Evolutionary conservation across 2,888 invertebrate species (phyloP).

Genomic region (Nomada hirtipes): DNA sequence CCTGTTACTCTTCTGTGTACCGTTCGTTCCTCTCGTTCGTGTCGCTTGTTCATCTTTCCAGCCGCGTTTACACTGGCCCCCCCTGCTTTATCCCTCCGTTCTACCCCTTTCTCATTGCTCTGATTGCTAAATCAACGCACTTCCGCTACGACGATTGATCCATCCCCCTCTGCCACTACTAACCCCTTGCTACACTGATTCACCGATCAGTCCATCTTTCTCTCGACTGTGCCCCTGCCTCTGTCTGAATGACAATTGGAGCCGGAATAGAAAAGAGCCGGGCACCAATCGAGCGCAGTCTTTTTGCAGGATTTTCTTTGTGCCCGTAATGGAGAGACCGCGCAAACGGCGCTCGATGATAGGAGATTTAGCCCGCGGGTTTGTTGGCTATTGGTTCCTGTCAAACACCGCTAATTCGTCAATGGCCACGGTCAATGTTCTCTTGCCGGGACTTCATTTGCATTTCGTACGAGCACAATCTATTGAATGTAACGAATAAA

Average conservation of each 20-base stretch:
- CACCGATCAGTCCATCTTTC: not conserved
- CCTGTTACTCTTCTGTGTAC: slow-evolving; percentile 27
- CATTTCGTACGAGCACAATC: not conserved
- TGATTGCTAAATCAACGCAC: slow-evolving; percentile 78
- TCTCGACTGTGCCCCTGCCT: not conserved
- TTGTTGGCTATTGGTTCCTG: slow-evolving; percentile 15
- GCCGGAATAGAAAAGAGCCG: slow-evolving; percentile 40
- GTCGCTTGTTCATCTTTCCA: slow-evolving; percentile 45
- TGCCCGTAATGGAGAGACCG: slow-evolving; percentile 36
- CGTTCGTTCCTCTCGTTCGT: slow-evolving; percentile 35
- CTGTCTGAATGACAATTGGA: slow-evolving; percentile 41
- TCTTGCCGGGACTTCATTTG: too few species aligned
- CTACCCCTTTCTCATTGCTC: slow-evolving; percentile 62
- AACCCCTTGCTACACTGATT: not conserved
- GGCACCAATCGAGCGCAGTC: slow-evolving; percentile 47
- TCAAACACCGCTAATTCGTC: slow-evolving; percentile 34
- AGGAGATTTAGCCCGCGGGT: slow-evolving; percentile 14
- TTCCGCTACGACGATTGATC: slow-evolving; percentile 74
- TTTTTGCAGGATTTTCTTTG: slow-evolving; percentile 58
- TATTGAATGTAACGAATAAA: too few species aligned
- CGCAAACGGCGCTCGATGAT: slow-evolving; percentile 15
- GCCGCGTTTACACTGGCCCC: slow-evolving; percentile 34
- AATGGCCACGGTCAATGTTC: slow-evolving; percentile 7
- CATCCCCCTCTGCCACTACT: not conserved
- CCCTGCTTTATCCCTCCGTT: slow-evolving; percentile 24